Conservation (phyloP, 2,113 vertebrate genomes). For the Microtus oregoni region DNA sequence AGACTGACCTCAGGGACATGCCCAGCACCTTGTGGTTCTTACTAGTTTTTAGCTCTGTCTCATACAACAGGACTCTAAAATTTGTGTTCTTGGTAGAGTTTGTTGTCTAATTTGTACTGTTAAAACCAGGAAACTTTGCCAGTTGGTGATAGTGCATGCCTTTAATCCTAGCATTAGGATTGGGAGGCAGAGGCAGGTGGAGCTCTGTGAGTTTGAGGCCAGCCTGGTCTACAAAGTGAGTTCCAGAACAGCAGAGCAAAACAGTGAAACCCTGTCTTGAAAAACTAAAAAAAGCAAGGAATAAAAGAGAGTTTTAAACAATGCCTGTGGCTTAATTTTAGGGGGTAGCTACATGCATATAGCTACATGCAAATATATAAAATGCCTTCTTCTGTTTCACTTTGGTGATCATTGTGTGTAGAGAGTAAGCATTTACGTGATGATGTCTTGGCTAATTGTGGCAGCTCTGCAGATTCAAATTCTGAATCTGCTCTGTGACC, state of each 20-base stretch:
- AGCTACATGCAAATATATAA: not conserved
- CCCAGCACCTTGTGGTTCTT: not conserved
- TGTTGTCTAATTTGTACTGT: constrained; percentile 1
- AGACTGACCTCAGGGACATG: not conserved
- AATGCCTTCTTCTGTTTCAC: not conserved
- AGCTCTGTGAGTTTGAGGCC: no score
- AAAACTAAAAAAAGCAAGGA: not conserved
- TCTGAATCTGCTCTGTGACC: not conserved
- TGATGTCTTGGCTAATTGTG: not conserved
- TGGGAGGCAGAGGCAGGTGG: no score
- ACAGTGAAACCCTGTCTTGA: no score
- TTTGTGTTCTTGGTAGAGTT: constrained; percentile 8
- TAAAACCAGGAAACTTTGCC: not conserved
- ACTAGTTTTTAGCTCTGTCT: not conserved
- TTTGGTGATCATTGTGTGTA: not conserved
- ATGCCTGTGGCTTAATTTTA: not conserved
- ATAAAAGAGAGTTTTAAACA: constrained; percentile 50
- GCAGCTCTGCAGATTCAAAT: not conserved
- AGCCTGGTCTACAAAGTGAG: no score
- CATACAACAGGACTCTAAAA: not conserved
- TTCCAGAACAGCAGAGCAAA: no score
- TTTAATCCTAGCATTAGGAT: no score
- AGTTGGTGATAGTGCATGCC: no score
- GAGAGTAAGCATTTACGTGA: not conserved
- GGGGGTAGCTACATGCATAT: not conserved